phyloP scores from a whole-genome alignment of 2,888 invertebrate species.

The Leucophenga montana region DNA sequence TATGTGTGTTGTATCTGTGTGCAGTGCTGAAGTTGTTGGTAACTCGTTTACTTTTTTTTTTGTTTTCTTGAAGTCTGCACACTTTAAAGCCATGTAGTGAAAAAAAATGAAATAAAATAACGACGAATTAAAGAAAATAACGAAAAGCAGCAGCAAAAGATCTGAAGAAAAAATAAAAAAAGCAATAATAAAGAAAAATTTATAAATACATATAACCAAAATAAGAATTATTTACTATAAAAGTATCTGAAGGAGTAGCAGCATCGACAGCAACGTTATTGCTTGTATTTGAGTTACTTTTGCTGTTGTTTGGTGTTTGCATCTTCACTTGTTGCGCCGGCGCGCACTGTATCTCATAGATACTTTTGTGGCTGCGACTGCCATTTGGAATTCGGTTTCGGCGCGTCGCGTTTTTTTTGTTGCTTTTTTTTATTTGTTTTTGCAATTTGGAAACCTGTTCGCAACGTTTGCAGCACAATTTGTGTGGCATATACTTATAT shows the following conservation, averaged over 20 bases:
- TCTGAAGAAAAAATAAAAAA: constrained; percentile 40
- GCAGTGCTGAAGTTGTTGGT: constrained; percentile 49
- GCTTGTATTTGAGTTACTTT: constrained; percentile 61
- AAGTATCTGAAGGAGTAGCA: no score
- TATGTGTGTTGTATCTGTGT: constrained; percentile 7
- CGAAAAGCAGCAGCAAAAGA: constrained; percentile 38
- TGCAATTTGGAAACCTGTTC: constrained; percentile 19
- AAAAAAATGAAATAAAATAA: no score
- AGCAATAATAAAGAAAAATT: constrained; percentile 32
- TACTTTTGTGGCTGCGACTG: constrained; percentile 21
- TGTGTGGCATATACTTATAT: not conserved
- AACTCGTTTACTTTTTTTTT: constrained; percentile 56
- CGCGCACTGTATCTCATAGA: constrained; percentile 24
- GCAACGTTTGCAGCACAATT: not conserved
- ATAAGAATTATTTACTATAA: no score
- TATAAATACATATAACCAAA: constrained; percentile 28
- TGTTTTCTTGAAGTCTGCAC: not conserved
- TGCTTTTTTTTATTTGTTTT: not conserved
- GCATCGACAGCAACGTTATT: constrained; percentile 39
- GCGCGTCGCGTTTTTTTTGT: not conserved
- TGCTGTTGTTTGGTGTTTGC: constrained; percentile 38
- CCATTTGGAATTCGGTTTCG: constrained; percentile 22
- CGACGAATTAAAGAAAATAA: no score
- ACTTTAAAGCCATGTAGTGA: no score
- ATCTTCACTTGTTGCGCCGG: constrained; percentile 57